Conservation (phyloP, 2,888 invertebrate genomes). For the Lordiphosa fenestrarum region DNA sequence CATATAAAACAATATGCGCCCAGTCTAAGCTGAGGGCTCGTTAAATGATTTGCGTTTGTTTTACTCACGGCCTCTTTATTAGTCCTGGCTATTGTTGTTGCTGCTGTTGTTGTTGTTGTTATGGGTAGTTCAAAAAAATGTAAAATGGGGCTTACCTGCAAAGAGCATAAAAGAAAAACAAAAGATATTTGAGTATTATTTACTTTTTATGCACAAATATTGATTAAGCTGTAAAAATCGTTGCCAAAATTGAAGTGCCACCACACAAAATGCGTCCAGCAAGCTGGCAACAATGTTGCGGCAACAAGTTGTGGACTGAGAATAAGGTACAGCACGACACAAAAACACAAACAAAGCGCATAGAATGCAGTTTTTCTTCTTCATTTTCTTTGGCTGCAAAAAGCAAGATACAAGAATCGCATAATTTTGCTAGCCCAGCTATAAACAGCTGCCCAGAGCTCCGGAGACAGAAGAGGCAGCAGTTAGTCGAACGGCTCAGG, state of each 20-base stretch:
- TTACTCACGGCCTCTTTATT: conserved; percentile 55
- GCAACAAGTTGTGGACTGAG: conserved; percentile 41
- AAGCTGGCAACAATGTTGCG: conserved; percentile 51
- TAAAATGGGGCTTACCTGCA: conserved; percentile 72
- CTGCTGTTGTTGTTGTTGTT: conserved; percentile 22
- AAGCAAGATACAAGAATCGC: conserved; percentile 15
- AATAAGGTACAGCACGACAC: conserved; percentile 52
- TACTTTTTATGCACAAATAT: conserved; percentile 64
- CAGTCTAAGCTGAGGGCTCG: conserved; percentile 67
- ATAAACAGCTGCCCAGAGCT: neutral
- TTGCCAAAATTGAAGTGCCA: conserved; percentile 28
- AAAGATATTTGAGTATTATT: conserved; percentile 42
- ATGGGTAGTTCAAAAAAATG: conserved; percentile 51
- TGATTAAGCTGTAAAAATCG: conserved; percentile 66
- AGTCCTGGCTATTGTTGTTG: conserved; percentile 42
- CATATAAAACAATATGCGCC: conserved; percentile 72
- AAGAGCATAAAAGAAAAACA: conserved; percentile 46
- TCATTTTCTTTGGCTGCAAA: conserved; percentile 5
- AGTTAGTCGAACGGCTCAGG: conserved; percentile 64
- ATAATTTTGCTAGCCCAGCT: conserved; percentile 57
- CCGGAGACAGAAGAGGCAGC: conserved; percentile 17
- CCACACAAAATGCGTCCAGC: conserved; percentile 23
- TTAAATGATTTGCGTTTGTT: conserved; percentile 74
- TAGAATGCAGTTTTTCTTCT: conserved; percentile 45
- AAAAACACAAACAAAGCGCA: conserved; percentile 49